Evolutionary conservation across 2,888 invertebrate species (phyloP), one percentile per base, ranked within the genome.

Genomic region (Villa cingulata): DNA sequence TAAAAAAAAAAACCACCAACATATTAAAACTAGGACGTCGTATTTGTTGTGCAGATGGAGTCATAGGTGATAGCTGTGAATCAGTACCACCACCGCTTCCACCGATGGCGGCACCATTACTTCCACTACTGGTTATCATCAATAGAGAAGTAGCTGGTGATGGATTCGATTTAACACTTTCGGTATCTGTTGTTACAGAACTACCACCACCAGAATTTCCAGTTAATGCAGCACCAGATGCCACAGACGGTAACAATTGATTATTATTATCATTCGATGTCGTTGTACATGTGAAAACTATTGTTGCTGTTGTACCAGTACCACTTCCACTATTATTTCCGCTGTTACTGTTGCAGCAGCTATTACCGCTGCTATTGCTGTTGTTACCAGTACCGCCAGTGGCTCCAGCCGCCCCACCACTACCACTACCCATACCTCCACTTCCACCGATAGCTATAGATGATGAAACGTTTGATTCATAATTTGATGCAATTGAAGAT

Each of bases 21-120:
- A 67, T 65, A 59, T 65, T 69, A 59, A 67, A 59, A 62, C 68
- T 70, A 57, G 69, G 68, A 55, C 70, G 64, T 54, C 70, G 63
- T 53, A 70, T 64, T 47, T 65, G 62, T 58, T 68, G 65, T 29
- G 55, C 53, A 48, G 67, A 63, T 49, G 68, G 62, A 51, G 65
- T 62, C 55, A 68, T 59, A 48, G 68, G 68, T 45, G 69, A 66
- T 37, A 68, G 59, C 42, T 68, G 63, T 48, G 65, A 47, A 18
- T 19, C 51, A 6, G 48, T 45, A 38, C 44, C 48, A 43, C 49
- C 48, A 6, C 41, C 41, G 16, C 41, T 38, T 15, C 14, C 19
- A 10, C 43, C 18, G 17, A 39, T 42, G 29, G 38, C 32, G 27
- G 39, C 27, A 36, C 39, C 40, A 23, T 37, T 37, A 37, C 46